Conservation (phyloP, 64 coral and sea anemone species). For the Porites australiensis region DNA sequence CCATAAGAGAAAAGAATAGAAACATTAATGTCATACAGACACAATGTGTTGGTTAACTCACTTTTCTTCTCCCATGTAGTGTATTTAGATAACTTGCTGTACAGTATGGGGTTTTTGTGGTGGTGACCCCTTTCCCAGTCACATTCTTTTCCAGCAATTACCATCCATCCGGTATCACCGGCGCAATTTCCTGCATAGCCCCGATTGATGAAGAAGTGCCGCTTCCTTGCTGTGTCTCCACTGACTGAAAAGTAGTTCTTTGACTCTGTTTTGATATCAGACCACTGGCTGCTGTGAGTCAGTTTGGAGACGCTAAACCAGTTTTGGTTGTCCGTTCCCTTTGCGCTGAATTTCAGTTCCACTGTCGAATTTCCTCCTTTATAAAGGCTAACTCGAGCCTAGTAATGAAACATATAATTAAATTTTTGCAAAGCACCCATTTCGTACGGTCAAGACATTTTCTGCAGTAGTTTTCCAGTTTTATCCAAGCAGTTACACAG, state of each 20-base stretch:
- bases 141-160: neutral
- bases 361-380: neutral
- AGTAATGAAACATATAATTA: neutral
- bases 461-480: neutral
- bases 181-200: neutral
- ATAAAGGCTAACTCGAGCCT: neutral
- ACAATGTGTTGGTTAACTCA: neutral
- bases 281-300: slow-evolving; percentile 11
- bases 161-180: neutral
- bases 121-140: neutral
- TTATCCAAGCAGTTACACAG: neutral
- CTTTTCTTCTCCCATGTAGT: too few relatives aligned
- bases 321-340: neutral
- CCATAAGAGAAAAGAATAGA: neutral
- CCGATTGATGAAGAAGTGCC: slow-evolving; percentile 1
- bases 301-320: slow-evolving; percentile 2
- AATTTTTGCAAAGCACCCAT: too few relatives aligned
- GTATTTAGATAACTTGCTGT: slow-evolving; percentile 8
- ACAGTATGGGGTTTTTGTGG: neutral
- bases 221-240: neutral
- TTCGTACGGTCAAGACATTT: too few relatives aligned
- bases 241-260: neutral
- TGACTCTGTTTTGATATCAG: neutral
- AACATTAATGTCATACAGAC: slow-evolving; percentile 6
- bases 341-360: neutral